phyloP scores from a whole-genome alignment of 2,888 invertebrate genomes.

The Apotomis betuletana region DNA sequence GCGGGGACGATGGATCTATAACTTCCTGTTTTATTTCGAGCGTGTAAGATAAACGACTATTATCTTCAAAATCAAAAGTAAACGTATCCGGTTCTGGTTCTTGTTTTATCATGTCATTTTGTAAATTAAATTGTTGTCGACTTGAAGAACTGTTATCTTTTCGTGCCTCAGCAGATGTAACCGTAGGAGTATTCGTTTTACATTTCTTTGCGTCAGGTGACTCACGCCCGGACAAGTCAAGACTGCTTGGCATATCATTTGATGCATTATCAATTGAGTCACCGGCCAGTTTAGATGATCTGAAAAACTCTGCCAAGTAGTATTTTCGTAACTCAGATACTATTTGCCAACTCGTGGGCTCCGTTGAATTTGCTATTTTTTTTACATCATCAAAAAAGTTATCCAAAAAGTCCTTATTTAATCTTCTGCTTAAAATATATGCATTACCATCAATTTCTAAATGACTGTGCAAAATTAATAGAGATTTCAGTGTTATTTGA shows the following conservation, averaged over 20 bases:
- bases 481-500: not conserved
- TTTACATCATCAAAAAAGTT: not conserved
- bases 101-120: not conserved
- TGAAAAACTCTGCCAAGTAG: not conserved
- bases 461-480: not conserved
- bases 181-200: not conserved
- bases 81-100: not conserved
- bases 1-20: too few relatives aligned
- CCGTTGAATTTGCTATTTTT: not conserved
- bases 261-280: not conserved
- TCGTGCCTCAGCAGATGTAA: not conserved
- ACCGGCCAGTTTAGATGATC: not conserved
- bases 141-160: not conserved
- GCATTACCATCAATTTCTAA: not conserved
- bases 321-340: not conserved
- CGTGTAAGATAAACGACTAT: not conserved
- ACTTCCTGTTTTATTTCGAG: not conserved
- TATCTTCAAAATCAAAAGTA: not conserved
- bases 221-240: not conserved
- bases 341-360: not conserved
- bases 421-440: not conserved
- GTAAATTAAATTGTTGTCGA: not conserved
- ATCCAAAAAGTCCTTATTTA: not conserved
- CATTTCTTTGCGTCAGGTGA: not conserved
- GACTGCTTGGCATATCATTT: not conserved